These are phyloP conservation scores for Sycophila sp. DNA, from an alignment of 1,140 invertebrate genomes.

Conservation along the genomic window DNA sequence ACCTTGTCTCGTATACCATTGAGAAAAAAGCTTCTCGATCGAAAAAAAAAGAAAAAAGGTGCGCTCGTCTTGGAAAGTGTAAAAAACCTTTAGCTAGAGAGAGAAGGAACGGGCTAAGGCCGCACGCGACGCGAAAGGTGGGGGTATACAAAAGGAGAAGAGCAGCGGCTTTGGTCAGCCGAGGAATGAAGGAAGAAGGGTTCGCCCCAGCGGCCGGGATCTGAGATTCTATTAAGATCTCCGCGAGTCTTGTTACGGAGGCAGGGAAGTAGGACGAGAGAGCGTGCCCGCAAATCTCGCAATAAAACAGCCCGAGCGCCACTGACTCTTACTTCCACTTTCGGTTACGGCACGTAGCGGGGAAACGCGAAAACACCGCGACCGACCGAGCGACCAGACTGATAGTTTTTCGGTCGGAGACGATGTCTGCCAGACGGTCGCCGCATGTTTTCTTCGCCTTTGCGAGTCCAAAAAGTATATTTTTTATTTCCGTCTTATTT, in stretches of 20 bases:
- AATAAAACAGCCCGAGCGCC: constrained; percentile 62
- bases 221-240: constrained; percentile 68
- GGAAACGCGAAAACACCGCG: background rate
- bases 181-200: constrained; percentile 32
- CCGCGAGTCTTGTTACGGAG: constrained; percentile 64
- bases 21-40: no score
- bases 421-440: no score
- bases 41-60: background rate
- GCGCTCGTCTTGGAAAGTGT: no score
- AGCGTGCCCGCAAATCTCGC: constrained; percentile 63
- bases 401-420: no score
- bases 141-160: background rate
- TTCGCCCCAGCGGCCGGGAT: constrained; percentile 36
- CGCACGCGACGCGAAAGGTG: background rate
- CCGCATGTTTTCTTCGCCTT: no score
- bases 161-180: constrained; percentile 27
- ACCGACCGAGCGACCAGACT: no score
- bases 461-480: no score
- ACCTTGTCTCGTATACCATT: no score
- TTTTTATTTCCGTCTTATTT: no score
- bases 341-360: constrained; percentile 21
- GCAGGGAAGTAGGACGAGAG: constrained; percentile 36
- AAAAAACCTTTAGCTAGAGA: no score
- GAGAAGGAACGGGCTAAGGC: background rate
- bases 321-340: background rate